These are phyloP conservation scores for Melitaea athalia DNA, from an alignment of 2,888 invertebrate species.

Conservation along the genomic window DNA sequence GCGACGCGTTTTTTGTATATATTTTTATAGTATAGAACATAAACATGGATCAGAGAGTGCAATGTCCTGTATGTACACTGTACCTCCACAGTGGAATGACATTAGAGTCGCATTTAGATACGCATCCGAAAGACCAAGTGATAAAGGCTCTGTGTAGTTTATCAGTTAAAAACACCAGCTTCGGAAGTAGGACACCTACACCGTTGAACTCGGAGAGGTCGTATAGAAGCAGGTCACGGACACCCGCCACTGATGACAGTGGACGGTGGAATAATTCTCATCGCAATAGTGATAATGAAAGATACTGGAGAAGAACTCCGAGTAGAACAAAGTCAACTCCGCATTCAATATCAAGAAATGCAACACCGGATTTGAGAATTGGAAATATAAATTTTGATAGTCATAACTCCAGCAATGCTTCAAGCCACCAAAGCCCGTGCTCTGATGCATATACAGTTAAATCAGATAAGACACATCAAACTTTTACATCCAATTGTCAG, in stretches of 20 bases:
- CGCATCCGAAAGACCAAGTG: constrained; percentile 94
- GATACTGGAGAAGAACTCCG: constrained; percentile 71
- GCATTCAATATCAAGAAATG: constrained; percentile 60
- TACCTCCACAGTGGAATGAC: constrained; percentile 92
- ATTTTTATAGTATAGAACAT: constrained; percentile 42
- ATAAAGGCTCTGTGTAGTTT: constrained; percentile 87
- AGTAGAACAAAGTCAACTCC: constrained; percentile 63
- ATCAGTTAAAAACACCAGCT: constrained; percentile 70
- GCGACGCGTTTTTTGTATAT: constrained; percentile 42
- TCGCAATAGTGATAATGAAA: constrained; percentile 62
- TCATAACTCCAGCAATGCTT: constrained; percentile 46
- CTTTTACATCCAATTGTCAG: constrained; percentile 52
- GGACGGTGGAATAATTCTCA: constrained; percentile 61
- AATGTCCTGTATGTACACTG: constrained; percentile 93
- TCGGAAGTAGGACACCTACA: constrained; percentile 69
- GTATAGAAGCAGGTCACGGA: constrained; percentile 68
- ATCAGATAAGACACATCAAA: constrained; percentile 63
- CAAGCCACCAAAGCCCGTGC: constrained; percentile 53
- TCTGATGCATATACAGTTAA: constrained; percentile 59
- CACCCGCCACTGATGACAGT: constrained; percentile 65
- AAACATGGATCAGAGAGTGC: constrained; percentile 76
- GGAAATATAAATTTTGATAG: constrained; percentile 65
- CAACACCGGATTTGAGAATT: constrained; percentile 60
- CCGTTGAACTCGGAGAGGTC: constrained; percentile 70
- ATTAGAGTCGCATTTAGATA: constrained; percentile 90